Base-by-base conservation (phyloP, 2,797 vertebrate genomes). In the Orientallactaga sibirica region DNA sequence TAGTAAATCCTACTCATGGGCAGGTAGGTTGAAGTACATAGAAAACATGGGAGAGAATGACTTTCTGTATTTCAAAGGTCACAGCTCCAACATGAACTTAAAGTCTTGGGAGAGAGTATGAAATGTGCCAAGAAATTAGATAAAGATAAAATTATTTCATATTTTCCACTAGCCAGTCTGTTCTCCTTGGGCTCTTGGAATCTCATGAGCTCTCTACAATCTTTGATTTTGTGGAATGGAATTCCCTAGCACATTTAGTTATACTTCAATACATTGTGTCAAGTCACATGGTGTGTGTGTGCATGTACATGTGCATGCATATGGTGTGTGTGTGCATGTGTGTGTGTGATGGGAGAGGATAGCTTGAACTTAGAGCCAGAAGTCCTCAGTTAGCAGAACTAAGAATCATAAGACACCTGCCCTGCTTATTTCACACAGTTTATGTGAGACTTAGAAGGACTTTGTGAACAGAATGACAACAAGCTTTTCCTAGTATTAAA, bases 401-500 rank as follows among this genome's bases (percentile, higher is more conserved):
- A 37, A 86, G 33, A 61, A 80, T 29, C 29, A 18, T 22, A 92
- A 88, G 1, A 37, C 2, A 77, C 12, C 12, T 61, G 25, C 1
- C 19, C 64, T 73, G 11, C 1, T 88, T 85, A 18, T 79, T 88
- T 75, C 29, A 52, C 25, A 33, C 91, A 9, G 27, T 4, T 37
- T 11, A 43, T 76, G 5, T 25, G 41, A 90, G 20, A 4, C 7
- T 73, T 7, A 85, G 70, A 91, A 43, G 11, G 25, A 25, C 18
- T 73, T 88, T 71, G 7, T 64, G 61, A 93, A 75, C 6, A 77
- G 68, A 88, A 88, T 62, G 64, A 79, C 52, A 83, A 27, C 25
- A 78, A 86, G 20, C 5, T 4, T 68, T 81, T 82, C 22, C 43
- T 90, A 37, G 75, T 82, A 87, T 55, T 79, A 92, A 91, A 37